These are phyloP conservation scores for Orcinus orca DNA, from an alignment of 2,113 vertebrate species.

Conservation along the genomic window DNA sequence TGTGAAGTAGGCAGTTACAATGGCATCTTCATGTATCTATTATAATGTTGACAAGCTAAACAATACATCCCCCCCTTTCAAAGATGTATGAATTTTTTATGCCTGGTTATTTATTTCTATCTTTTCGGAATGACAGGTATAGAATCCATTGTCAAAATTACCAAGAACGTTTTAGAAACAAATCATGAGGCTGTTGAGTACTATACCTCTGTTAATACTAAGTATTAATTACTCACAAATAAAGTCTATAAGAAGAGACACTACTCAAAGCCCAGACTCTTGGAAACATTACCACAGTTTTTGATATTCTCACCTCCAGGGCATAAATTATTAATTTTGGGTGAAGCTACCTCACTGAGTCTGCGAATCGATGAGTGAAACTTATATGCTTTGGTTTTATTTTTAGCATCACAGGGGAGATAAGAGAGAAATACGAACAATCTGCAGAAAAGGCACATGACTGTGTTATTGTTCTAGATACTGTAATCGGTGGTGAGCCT, in stretches of 20 bases:
- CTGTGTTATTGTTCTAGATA: not conserved
- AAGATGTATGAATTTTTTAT: constrained; percentile 29
- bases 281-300: not conserved
- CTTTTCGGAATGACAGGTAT: constrained; percentile 12
- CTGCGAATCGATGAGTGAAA: constrained; percentile 40
- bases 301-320: not conserved
- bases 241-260: not conserved
- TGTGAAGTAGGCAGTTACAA: constrained; percentile 10
- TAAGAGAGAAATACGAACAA: not conserved
- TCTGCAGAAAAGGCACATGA: not conserved
- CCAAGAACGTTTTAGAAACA: constrained; percentile 13
- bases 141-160: constrained; percentile 18
- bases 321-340: constrained; percentile 40
- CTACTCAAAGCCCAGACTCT: not conserved
- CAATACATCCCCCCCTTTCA: constrained; percentile 9
- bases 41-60: not conserved
- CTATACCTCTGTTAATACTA: not conserved
- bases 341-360: not conserved
- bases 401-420: constrained; percentile 33
- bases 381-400: constrained; percentile 47
- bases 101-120: constrained; percentile 43
- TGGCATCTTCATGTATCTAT: constrained; percentile 19
- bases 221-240: not conserved
- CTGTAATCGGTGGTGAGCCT: not conserved
- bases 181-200: not conserved